Evolutionary conservation across 2,888 invertebrate genomes (phyloP).

Genomic region (Cheilosia vulpina): DNA sequence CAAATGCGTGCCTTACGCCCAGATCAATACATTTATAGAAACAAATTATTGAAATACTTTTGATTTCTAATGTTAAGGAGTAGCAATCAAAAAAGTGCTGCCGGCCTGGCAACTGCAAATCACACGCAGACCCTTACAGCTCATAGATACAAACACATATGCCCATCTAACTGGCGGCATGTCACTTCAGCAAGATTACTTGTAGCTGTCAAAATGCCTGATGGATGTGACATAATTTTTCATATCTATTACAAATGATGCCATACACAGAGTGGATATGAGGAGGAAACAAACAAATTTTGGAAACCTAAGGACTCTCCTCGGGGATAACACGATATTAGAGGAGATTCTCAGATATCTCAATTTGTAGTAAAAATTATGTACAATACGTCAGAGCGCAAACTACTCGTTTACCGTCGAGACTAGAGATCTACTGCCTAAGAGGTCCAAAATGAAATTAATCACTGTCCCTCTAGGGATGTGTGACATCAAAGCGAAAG

Average conservation of each 20-base stretch:
- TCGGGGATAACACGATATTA: constrained; percentile 45
- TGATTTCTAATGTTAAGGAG: constrained; percentile 45
- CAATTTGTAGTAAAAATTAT: constrained; percentile 49
- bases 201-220: constrained; percentile 62
- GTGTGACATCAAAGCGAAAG: constrained; percentile 50
- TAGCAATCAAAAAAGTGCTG: constrained; percentile 53
- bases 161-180: constrained; percentile 41
- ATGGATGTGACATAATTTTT: constrained; percentile 73
- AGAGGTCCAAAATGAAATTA: constrained; percentile 59
- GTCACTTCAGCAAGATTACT: constrained; percentile 67
- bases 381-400: constrained; percentile 43
- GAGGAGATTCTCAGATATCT: constrained; percentile 36
- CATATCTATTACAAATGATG: constrained; percentile 69
- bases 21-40: neutral
- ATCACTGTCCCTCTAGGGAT: constrained; percentile 45
- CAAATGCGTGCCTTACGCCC: neutral
- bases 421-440: neutral
- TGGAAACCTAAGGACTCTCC: constrained; percentile 18
- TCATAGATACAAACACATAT: constrained; percentile 14
- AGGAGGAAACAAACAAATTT: neutral
- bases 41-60: constrained; percentile 2
- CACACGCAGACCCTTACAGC: constrained; percentile 1
- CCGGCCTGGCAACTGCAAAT: constrained; percentile 45
- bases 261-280: constrained; percentile 10
- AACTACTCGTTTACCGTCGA: constrained; percentile 26